These are phyloP conservation scores for Neotragus pygmaeus DNA, from an alignment of 2,113 vertebrate genomes.

Conservation along the genomic window DNA sequence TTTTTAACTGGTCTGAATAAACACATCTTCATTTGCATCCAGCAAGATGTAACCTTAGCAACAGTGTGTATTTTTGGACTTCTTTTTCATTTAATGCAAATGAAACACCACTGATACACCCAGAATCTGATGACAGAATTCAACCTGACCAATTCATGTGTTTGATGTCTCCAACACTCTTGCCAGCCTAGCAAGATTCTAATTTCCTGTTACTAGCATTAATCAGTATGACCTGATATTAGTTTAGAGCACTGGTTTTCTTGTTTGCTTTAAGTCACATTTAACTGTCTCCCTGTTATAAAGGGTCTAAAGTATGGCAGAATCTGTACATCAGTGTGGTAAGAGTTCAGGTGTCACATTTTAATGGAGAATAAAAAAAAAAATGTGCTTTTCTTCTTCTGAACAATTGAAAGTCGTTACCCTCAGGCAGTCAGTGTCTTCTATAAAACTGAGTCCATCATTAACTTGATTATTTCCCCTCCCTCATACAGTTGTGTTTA, in stretches of 20 bases:
- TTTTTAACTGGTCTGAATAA: constrained; percentile 79
- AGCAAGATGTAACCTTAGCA: constrained; percentile 84
- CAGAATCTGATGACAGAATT: constrained; percentile 67
- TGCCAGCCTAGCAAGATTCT: neutral
- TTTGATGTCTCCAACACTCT: neutral
- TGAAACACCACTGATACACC: constrained; percentile 71
- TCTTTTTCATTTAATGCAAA: constrained; percentile 85
- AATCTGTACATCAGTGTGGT: neutral
- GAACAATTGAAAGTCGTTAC: neutral
- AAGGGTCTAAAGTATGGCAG: neutral
- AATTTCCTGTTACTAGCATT: neutral
- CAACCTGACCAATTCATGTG: constrained; percentile 59
- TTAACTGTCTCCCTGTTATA: neutral
- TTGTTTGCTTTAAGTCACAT: constrained; percentile 13
- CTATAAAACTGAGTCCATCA: neutral
- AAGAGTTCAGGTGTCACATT: neutral
- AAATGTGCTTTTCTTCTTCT: neutral
- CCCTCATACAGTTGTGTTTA: neutral
- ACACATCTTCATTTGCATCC: constrained; percentile 82
- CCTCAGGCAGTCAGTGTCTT: neutral
- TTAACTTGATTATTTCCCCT: neutral
- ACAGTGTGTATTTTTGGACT: constrained; percentile 83
- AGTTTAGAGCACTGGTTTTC: neutral
- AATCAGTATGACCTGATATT: neutral
- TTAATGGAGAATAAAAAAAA: neutral